These are phyloP conservation scores for Formica selysi DNA, from an alignment of 1,140 invertebrate species.

Conservation along the genomic window DNA sequence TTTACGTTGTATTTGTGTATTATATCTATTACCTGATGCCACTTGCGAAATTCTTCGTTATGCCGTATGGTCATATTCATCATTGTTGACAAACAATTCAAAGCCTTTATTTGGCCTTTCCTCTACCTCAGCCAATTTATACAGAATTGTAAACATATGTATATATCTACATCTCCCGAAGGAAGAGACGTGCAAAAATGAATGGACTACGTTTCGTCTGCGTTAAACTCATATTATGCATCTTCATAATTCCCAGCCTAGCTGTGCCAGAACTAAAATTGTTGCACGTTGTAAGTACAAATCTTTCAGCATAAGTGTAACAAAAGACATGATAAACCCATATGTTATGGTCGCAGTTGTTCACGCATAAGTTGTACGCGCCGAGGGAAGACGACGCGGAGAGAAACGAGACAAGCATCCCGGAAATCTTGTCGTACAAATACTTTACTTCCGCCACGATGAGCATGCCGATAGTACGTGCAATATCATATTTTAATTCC, in stretches of 20 bases:
- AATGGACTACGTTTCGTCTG: neutral
- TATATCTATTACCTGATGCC: neutral
- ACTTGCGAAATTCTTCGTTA: neutral
- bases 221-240: neutral
- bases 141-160: neutral
- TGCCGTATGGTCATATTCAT: neutral
- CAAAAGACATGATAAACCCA: neutral
- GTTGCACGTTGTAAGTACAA: conserved; percentile 66
- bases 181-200: conserved; percentile 1
- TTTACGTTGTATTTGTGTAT: neutral
- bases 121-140: neutral
- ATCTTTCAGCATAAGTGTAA: neutral
- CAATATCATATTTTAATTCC: neutral
- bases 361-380: conserved; percentile 65
- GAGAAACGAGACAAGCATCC: conserved; percentile 24
- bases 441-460: conserved; percentile 49
- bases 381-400: conserved; percentile 23
- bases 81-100: conserved; percentile 6
- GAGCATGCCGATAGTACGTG: conserved; percentile 57
- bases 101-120: neutral
- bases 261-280: conserved; percentile 34
- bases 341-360: conserved; percentile 52
- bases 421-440: conserved; percentile 59
- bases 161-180: neutral
- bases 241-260: neutral